Base-by-base conservation (phyloP, 2,888 invertebrate species). In the Dolichopus griseipennis region DNA sequence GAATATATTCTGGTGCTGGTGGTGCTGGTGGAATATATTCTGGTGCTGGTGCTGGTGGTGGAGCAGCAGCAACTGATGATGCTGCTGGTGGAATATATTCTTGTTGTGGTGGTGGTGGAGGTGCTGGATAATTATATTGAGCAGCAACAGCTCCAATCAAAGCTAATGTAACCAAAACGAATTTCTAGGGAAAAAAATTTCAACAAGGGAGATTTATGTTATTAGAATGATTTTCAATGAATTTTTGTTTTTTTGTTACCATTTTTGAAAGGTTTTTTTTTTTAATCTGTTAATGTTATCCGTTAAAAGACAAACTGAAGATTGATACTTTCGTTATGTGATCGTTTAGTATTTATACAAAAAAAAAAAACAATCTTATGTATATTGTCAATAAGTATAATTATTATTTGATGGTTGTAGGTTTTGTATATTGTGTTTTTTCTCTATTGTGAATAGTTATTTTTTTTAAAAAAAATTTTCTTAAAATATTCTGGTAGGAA, bases 1-100 rank as follows among this genome's bases (percentile, higher is more conserved):
- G 18, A 18, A n/a, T n/a, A 18, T 18, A 18, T 52, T 52, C 18
- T 7, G 15, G 52, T 52, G n/a, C 52, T 52, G 52, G 52, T 52
- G 52, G 52, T 52, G 52, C 18, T 15, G 52, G 52, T 52, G 52
- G 52, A n/a, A 52, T 52, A 52, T 52, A 52, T 52, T 52, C 52
- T 52, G 52, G 52, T 52, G 52, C 52, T 52, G 52, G 52, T 52
- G 52, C 18, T 52, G 52, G 52, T 52, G 52, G 52, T 52, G 52
- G 52, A 18, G 52, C 52, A 52, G 52, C 52, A 18, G 52, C 52
- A 18, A 52, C 15, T 52, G 15, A 12, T 15, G 15, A 18, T 5
- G 41, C 12, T 52, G 18, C 52, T 52, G 52, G 52, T 52, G 52
- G 52, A 52, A 52, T 52, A 52, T 52, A 52, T 52, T 52, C 52